Evolutionary conservation across 2,888 invertebrate species (phyloP), one percentile per base, ranked within the genome.

Genomic region (Aporophyla nigra): DNA sequence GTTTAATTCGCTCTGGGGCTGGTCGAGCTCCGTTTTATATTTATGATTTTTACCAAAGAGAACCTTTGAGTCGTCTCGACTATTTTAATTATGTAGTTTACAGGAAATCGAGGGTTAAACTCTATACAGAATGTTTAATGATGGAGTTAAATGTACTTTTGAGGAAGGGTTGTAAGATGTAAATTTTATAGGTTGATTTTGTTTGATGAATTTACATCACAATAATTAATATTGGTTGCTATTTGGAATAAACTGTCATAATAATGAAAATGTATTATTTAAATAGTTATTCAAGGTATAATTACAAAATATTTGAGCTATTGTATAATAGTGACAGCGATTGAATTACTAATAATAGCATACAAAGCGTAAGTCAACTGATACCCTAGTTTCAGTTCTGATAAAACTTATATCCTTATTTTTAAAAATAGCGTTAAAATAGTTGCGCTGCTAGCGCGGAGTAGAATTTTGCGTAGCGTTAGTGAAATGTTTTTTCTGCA

Each of bases 1-100:
- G 87, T 91, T 92, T 92, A 92, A 92, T 90, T 91, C 89, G 86
- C 88, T 82, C 75, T 83, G 87, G 81, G 81, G 74, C 77, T 73
- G 67, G 78, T 51, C 65, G 24, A 62, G 56, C 69, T 59, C 76
- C 71, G 80, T 84, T 83, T 85, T 87, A 88, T 87, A 88, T 87
- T 87, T 88, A 87, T 89, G 86, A 87, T 88, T 86, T 87, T 89
- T 82, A 56, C 68, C 59, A 78, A 80, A 80, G 65, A 59, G 66
- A 71, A 61, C 61, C 72, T 68, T 83, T 74, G 67, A 86, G 43
- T 27, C 63, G 58, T 83, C 49, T 65, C n/a, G 63, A 75, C 71
- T 74, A 86, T 78, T 83, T 78, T 70, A 83, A 86, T 74, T 83
- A 77, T 83, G 40, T 83, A 54, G 56, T 85, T 53, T 19, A 54